A percentile compares a stretch with the other conserved stretches of the same genome.
Evolutionary conservation across 2,888 invertebrate genomes (phyloP).

Genomic region (Coleophora deauratella): DNA sequence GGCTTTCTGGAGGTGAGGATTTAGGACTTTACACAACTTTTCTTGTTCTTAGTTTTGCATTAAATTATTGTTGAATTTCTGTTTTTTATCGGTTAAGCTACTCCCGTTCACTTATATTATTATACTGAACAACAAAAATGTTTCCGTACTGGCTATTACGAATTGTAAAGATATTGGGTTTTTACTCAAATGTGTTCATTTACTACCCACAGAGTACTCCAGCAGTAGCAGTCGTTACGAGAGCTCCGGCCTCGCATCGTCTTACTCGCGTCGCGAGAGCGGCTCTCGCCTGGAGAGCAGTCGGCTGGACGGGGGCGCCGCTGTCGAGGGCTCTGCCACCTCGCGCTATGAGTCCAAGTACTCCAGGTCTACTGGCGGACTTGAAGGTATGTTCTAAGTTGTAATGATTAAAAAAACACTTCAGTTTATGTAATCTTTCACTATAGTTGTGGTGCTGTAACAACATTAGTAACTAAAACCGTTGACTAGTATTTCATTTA

Average conservation of each 20-base stretch:
- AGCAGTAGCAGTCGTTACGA: conserved; percentile 55
- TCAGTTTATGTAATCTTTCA: too few species aligned
- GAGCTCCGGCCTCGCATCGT: conserved; percentile 38
- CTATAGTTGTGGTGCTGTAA: too few species aligned
- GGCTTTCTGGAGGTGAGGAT: conserved; percentile 74
- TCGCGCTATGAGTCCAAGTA: conserved; percentile 58
- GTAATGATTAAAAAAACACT: too few species aligned
- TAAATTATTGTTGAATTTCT: neutral
- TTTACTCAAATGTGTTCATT: too few species aligned
- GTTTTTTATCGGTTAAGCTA: too few species aligned
- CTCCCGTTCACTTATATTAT: too few species aligned
- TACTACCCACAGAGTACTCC: conserved; percentile 45
- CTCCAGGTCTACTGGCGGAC: conserved; percentile 31
- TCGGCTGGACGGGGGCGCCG: conserved; percentile 39
- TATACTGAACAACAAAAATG: too few species aligned
- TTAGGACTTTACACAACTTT: too few species aligned
- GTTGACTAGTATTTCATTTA: too few species aligned
- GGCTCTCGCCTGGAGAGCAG: conserved; percentile 48
- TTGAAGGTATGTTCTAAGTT: conserved; percentile 21
- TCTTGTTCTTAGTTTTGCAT: neutral
- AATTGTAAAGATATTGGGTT: too few species aligned
- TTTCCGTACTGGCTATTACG: too few species aligned
- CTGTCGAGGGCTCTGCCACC: conserved; percentile 43
- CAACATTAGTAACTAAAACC: too few species aligned
- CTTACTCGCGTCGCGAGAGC: conserved; percentile 55